Percentiles rank a stretch among this genome's conserved stretches.
phyloP scores from a whole-genome alignment of 2,113 vertebrate genomes.

The Onychostruthus taczanowskii region DNA sequence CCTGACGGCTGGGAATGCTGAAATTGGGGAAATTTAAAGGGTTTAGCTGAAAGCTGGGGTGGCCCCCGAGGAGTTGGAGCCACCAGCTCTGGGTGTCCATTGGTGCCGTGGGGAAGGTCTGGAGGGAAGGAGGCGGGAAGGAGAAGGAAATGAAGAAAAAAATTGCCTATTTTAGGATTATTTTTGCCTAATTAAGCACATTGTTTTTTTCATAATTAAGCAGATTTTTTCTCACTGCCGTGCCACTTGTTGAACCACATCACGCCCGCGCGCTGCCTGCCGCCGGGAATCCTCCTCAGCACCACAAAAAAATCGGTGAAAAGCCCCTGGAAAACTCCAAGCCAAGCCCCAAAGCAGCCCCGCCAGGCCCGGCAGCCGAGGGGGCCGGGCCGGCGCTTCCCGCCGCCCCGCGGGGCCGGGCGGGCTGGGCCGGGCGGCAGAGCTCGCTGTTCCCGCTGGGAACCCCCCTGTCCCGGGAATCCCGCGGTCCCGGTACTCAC shows the following conservation, averaged over 20 bases:
- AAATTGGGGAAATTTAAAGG: fast-evolving
- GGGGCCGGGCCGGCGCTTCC: background rate
- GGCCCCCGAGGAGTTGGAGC: fast-evolving
- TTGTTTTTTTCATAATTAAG: background rate
- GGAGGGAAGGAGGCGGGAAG: background rate
- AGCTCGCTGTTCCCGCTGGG: background rate
- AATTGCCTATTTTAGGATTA: fast-evolving
- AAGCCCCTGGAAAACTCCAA: background rate
- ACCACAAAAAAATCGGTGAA: fast-evolving
- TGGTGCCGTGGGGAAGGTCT: fast-evolving
- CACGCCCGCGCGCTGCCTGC: background rate
- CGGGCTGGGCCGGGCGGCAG: fast-evolving
- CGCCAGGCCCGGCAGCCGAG: background rate
- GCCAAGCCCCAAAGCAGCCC: background rate
- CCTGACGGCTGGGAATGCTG: fast-evolving
- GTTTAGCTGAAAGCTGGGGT: background rate
- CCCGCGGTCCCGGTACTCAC: background rate
- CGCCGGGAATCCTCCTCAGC: too few species aligned
- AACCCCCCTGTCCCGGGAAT: background rate
- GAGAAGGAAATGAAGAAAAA: background rate
- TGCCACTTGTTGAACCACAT: background rate
- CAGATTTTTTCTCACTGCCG: background rate
- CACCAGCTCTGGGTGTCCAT: background rate
- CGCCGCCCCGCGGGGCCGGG: fast-evolving
- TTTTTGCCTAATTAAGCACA: background rate